Evolutionary conservation across 1,140 invertebrate genomes (phyloP), one percentile per base, ranked within the genome.

Genomic region (Drosophila watanabei): DNA sequence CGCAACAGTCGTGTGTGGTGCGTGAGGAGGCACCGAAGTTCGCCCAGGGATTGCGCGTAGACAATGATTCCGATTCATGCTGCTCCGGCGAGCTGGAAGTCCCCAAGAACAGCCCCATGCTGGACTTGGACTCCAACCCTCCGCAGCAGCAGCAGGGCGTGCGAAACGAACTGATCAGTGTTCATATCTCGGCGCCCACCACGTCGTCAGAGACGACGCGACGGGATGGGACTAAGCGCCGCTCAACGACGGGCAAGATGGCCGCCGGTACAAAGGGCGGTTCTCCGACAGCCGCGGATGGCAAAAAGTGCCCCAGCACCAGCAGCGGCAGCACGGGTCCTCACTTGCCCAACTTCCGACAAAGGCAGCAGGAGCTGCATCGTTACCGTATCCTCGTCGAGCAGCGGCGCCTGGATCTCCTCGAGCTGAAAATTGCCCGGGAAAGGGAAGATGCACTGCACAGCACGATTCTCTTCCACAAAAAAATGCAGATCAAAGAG

Each of bases 381-480:
- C 82, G 76, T 20, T 80, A 79, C 56, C 91, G 91, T 11, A 45
- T 92, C 28, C 64, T 71, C 20, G 77, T 92, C 10, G 91, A 92
- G 54, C 73, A 79, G 41, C 78, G 88, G 9, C 91, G 91, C 4
- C 61, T 92, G 18, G 82, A 91, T 41, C 57, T 92, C 0, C 60
- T 92, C 4, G 84, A 92, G 43, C 37, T 92, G 5, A 92, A 92
- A 49, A 80, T 92, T 10, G 70, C 72, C 14, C 79, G 91, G 13
- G 91, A 92, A 58, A 78, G 87, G 4, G 87, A 92, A 37, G 91
- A 92, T 33, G 72, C 91, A 13, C 28, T 91, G 43, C 87, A 86
- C 5, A 73, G 71, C 39, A 69, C 91, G 24, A 80, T 92, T 60
- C 59, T 89, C 6, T 92, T 92, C 13, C 88, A 92, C 41, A 92